Evolutionary conservation across 2,797 vertebrate genomes (phyloP), one percentile per base, ranked within the genome.

Genomic region (Valencia hispanica): DNA sequence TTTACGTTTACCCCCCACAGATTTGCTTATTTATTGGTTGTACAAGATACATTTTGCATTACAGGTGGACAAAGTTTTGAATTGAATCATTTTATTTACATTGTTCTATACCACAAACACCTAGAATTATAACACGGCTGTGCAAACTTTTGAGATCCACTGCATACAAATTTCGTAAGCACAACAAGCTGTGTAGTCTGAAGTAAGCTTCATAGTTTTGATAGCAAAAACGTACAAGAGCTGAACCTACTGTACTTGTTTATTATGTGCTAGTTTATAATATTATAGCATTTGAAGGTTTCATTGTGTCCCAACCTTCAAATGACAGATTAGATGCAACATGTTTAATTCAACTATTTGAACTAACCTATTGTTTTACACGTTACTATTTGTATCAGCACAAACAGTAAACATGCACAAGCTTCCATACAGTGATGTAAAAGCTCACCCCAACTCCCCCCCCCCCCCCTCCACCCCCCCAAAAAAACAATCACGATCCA

Each of bases 151-250:
- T 18, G 7, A 59, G 32, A 12, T 12, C 10, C 47, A 17, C 41
- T 51, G 27, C 20, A 30, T 73, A n/a, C n/a, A n/a, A n/a, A n/a
- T n/a, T n/a, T n/a, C n/a, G n/a, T n/a, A n/a, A n/a, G 61, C 72
- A 50, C 61, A 63, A 66, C 63, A 83, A 30, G 71, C 73, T 77
- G 79, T 34, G 71, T n/a, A 61, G 48, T 65, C 63, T 68, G 70
- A 83, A 51, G 80, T 9, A 70, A 57, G 51, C 45, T 12, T 32
- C 70, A 45, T 63, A 69, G 50, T 51, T 48, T 59, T 82, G 55
- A 84, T 81, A 74, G 50, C 51, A 70, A 3, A 50, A 45, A 79
- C n/a, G 68, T 76, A 30, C 55, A 68, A 39, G 61, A 65, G 73
- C 30, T 0, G 17, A 32, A 68, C 57, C 48, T 32, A 78, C 77